Base-by-base conservation (phyloP, 2,888 invertebrate species). In the Ernsta delagoae region DNA sequence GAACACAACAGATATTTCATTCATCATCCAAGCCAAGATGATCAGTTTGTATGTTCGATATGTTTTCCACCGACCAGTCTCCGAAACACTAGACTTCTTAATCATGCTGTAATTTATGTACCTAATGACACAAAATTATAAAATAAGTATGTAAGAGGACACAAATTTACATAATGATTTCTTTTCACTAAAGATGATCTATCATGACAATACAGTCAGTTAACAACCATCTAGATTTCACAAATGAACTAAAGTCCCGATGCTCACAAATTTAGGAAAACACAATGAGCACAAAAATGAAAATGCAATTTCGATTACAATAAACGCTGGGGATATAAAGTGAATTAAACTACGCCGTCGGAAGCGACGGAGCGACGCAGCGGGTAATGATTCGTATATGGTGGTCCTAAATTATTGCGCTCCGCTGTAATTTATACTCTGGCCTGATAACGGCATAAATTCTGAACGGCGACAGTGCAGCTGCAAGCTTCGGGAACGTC, bases 331-430 rank as follows among this genome's bases (percentile, higher is more conserved):
- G 76, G 82, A 86, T 86, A 89, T 90, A 90, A 90, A 90, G 85
- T 87, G 87, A 91, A 92, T 90, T 89, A 89, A 89, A 86, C 81
- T 83, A 83, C 83, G 76, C 77, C 73, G 81, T 72, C 70, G 77
- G 73, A 74, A 76, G 75, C 82, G 78, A 78, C 79, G 82, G 81
- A 77, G 76, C 79, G 78, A 79, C 89, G 83, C 92, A 90, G 91
- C 87, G 90, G 90, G 93, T 88, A 92, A 92, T 91, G 91, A 92
- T 92, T 90, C 92, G 90, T 90, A 90, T 88, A 89, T 87, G 85
- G 90, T 87, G 87, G 87, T 87, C 89, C 92, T 91, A 92, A 92
- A 92, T 92, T 92, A 93, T 92, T 89, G 88, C 89, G 79, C 84
- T 83, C 84, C 83, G 81, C 76, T 85, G 89, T 90, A 92, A 93